Base-by-base conservation (phyloP, 2,888 invertebrate genomes). In the Galeopsomyia nigrocyanea region DNA sequence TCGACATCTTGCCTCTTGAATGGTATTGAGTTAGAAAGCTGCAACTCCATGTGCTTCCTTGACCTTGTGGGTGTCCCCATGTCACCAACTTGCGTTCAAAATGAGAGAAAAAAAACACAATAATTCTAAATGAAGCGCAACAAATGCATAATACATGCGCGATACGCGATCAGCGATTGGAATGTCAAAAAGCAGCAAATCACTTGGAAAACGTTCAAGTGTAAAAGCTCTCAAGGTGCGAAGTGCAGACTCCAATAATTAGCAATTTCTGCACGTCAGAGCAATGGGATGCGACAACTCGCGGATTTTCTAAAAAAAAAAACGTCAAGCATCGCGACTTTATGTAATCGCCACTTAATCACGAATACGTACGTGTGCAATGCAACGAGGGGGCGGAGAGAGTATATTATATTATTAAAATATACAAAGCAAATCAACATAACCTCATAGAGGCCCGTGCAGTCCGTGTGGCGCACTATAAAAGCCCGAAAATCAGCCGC, bases 1-100 rank as follows among this genome's bases (percentile, higher is more conserved):
- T 91, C 91, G 22, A 86, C 87, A 77, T 87, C 86, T 51, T 86
- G 86, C 82, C 92, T 92, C 87, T 93, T 93, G 67, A 90, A 89
- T 76, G 90, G 90, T 83, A 89, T 88, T 77, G 91, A 89, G 75
- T 89, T 90, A 67, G 88, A 88, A 57, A 89, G 89, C 77, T 91
- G 90, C 81, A 94, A 88, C 79, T 89, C 89, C 80, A 89, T 86
- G 68, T 88, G 88, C 78, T 87, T 88, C 73, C 88, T 87, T 49
- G 88, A 86, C 79, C 89, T 87, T 39, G 87, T 88, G 47, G 90
- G 89, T 46, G 90, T 90, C 68, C 88, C 87, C 79, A 88, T 84
- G 77, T 87, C 86, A 31, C 87, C 87, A 76, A 88, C 88, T 88
- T n/a, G n/a, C n/a, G 58, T 76, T 63, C 69, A 46, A 21, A 65